These are phyloP conservation scores for Scaptomyza tumidula DNA, from an alignment of 2,888 invertebrate species.

Conservation along the genomic window DNA sequence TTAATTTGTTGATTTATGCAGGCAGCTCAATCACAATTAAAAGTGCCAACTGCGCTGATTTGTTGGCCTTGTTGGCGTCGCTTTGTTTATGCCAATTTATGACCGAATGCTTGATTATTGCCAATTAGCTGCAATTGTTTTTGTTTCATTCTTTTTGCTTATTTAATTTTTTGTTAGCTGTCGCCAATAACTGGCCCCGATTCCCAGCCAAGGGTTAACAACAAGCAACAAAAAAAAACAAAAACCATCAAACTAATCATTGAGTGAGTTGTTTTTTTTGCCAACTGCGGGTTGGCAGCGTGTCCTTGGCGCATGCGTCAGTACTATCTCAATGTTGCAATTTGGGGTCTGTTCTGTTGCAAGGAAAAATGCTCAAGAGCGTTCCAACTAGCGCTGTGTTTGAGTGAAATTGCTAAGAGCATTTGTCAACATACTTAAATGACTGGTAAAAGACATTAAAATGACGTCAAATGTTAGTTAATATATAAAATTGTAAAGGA, in stretches of 20 bases:
- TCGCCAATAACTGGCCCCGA: slow-evolving; percentile 12
- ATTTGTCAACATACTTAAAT: background rate
- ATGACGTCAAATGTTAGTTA: slow-evolving; percentile 8
- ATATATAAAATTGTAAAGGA: background rate
- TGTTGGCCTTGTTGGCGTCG: slow-evolving; percentile 62
- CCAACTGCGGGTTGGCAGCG: slow-evolving; percentile 16
- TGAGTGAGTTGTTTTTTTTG: slow-evolving; percentile 46
- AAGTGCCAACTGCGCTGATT: slow-evolving; percentile 65
- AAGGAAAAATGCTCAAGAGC: slow-evolving; percentile 45
- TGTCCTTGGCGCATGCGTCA: slow-evolving; percentile 52
- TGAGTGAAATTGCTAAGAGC: slow-evolving; percentile 26
- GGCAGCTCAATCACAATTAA: slow-evolving; percentile 74
- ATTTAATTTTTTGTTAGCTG: slow-evolving; percentile 3
- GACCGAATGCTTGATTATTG: slow-evolving; percentile 65
- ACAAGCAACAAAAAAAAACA: background rate
- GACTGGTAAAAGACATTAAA: background rate
- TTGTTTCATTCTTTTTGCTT: background rate
- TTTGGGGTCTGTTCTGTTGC: slow-evolving; percentile 2
- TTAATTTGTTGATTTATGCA: slow-evolving; percentile 78
- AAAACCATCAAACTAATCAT: slow-evolving; percentile 40
- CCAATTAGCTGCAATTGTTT: slow-evolving; percentile 73
- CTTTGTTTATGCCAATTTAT: slow-evolving; percentile 70
- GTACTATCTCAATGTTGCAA: slow-evolving; percentile 16
- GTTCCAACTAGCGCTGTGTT: background rate
- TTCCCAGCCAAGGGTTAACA: slow-evolving; percentile 45